Conservation (phyloP, 2,797 vertebrate genomes). For the Rhinophrynus dorsalis region DNA sequence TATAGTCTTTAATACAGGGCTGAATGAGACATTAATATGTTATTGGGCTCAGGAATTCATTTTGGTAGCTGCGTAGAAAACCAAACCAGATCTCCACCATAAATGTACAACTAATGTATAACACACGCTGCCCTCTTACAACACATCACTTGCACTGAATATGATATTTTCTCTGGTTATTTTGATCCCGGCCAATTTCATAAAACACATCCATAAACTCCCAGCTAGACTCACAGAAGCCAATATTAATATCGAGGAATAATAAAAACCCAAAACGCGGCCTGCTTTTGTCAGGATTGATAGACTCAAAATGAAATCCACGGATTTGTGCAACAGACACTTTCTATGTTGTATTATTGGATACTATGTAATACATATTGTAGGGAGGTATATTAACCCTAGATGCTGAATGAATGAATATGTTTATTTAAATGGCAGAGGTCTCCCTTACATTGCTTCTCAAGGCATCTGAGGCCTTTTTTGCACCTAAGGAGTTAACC, state of each 20-base stretch:
- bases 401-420: too few species aligned
- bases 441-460: too few species aligned
- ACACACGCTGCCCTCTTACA: slow-evolving; percentile 28
- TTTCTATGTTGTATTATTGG: slow-evolving; percentile 6
- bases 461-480: too few species aligned
- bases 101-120: slow-evolving; percentile 34
- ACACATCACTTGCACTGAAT: slow-evolving; percentile 7
- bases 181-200: slow-evolving; percentile 23
- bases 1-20: background rate
- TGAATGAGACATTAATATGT: slow-evolving; percentile 1
- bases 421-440: too few species aligned
- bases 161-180: slow-evolving; percentile 7
- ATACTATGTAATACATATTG: background rate
- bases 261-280: slow-evolving; percentile 17
- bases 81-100: background rate
- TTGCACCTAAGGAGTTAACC: too few species aligned
- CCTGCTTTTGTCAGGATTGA: slow-evolving; percentile 6
- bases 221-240: slow-evolving; percentile 33
- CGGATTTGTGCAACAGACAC: too few species aligned
- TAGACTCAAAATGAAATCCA: slow-evolving; percentile 11
- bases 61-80: slow-evolving; percentile 13
- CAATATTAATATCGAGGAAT: slow-evolving; percentile 40
- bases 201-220: slow-evolving; percentile 37
- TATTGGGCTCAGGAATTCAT: slow-evolving; percentile 22
- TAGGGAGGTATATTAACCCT: background rate